Base-by-base conservation (phyloP, 2,888 invertebrate genomes). In the Chloroclysta siterata region DNA sequence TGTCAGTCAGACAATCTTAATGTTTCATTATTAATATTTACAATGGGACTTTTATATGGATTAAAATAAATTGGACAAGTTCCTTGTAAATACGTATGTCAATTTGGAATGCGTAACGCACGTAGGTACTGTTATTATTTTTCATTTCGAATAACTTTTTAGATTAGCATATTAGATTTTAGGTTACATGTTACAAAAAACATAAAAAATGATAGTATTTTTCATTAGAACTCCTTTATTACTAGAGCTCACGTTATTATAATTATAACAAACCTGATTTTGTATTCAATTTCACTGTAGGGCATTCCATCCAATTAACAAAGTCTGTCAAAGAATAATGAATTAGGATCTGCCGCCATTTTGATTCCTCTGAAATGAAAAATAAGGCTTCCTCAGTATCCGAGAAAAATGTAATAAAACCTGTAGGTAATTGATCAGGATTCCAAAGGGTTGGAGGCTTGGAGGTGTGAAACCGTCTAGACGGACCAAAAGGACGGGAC, bases 401-500 rank as follows among this genome's bases (percentile, higher is more conserved):
- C 29, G 36, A 78, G 72, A 72, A 79, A 73, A 73, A 65, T 62
- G 61, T 75, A 81, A 81, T 77, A 82, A 79, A 81, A 85, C 76
- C 82, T 80, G 22, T 22, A n/a, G 78, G 36, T 84, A 85, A 89
- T 85, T 84, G 84, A 81, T 82, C 81, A 84, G 87, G 82, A 83
- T 82, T 84, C 84, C 74, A 82, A 85, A 89, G 86, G 89, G 89
- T 89, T 87, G 82, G 79, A 89, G 87, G 89, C 88, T 89, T 87
- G 82, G 78, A 90, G 89, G 90, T 90, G 90, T 84, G 88, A 87
- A 85, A 76, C 81, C 86, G 92, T 92, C 92, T 92, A 92, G 92
- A 92, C 92, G 89, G 85, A 83, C 89, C 88, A 83, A 87, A 84
- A 87, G 86, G 87, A 87, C 87, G 86, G 85, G 82, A 82, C 84